Evolutionary conservation across 2,797 vertebrate genomes (phyloP).

Genomic region (Taenioides sp.): DNA sequence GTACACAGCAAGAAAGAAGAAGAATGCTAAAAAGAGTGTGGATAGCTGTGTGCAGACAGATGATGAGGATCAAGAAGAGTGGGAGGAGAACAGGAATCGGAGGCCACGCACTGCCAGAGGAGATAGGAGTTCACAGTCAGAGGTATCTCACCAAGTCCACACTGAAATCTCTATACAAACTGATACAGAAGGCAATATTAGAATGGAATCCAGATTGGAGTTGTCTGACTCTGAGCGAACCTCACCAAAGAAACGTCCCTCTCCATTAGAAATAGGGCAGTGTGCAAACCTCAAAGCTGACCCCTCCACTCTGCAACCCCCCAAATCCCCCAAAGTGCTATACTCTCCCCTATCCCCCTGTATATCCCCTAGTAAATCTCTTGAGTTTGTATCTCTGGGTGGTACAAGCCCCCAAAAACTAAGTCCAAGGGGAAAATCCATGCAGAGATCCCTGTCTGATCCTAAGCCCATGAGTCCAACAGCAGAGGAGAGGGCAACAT

Average conservation of each 20-base stretch:
- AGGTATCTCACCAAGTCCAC: constrained; percentile 88
- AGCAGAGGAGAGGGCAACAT: constrained; percentile 89
- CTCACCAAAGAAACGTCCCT: constrained; percentile 90
- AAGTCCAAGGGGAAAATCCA: constrained; percentile 92
- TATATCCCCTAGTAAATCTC: constrained; percentile 92
- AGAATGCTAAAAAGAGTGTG: constrained; percentile 88
- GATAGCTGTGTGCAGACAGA: constrained; percentile 99
- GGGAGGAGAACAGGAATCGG: constrained; percentile 84
- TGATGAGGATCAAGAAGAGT: constrained; percentile 98
- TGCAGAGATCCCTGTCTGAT: constrained; percentile 97
- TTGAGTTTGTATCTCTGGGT: constrained; percentile 87
- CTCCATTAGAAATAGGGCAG: constrained; percentile 92
- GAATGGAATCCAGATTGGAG: constrained; percentile 91
- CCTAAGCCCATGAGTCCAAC: constrained; percentile 98
- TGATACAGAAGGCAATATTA: constrained; percentile 90
- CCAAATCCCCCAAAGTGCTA: constrained; percentile 96
- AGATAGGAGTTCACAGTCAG: constrained; percentile 81
- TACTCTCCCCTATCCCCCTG: constrained; percentile 96
- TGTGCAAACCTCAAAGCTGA: constrained; percentile 89
- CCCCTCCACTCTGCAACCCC: constrained; percentile 83
- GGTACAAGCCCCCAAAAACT: constrained; percentile 89
- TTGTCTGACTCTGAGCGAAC: constrained; percentile 88
- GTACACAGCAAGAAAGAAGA: constrained; percentile 85
- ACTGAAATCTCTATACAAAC: constrained; percentile 99
- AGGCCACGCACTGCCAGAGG: constrained; percentile 76